A percentile compares a stretch with the other conserved stretches of the same genome.
Evolutionary conservation across 2,113 vertebrate species (phyloP).

Genomic region (Cottus gobio): DNA sequence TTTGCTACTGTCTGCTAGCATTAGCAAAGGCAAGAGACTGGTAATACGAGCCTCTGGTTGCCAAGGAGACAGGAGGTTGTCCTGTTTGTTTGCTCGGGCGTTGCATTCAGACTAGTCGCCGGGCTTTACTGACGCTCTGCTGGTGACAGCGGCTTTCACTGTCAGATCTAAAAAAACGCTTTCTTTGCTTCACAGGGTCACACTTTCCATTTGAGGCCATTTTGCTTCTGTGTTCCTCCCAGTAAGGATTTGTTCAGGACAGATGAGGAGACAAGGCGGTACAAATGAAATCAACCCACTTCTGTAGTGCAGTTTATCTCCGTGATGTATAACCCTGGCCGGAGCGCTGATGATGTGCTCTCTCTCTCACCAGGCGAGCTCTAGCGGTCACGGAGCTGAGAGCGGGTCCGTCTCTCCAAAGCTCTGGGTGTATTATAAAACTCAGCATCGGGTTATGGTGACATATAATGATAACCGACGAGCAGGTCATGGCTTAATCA

Average conservation of each 20-base stretch:
- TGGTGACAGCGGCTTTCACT: slow-evolving; percentile 52
- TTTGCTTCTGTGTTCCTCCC: slow-evolving; percentile 3
- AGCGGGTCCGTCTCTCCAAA: slow-evolving; percentile 25
- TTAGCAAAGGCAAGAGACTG: slow-evolving; percentile 54
- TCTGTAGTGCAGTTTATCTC: slow-evolving; percentile 45
- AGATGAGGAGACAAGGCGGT: slow-evolving; percentile 35
- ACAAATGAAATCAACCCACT: slow-evolving; percentile 40
- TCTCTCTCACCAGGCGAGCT: slow-evolving; percentile 12
- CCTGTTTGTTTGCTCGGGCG: slow-evolving; percentile 24
- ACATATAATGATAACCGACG: slow-evolving; percentile 34
- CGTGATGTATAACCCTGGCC: slow-evolving; percentile 27
- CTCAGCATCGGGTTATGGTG: slow-evolving; percentile 20
- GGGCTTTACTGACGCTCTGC: slow-evolving; percentile 33
- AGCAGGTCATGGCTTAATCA: slow-evolving; percentile 50
- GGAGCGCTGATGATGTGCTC: slow-evolving; percentile 42
- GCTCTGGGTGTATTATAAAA: slow-evolving; percentile 30
- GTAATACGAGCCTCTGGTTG: slow-evolving; percentile 35
- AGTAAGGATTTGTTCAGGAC: slow-evolving; percentile 18
- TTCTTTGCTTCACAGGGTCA: slow-evolving; percentile 60
- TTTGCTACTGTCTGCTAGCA: slow-evolving; percentile 58
- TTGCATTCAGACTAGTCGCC: slow-evolving; percentile 28
- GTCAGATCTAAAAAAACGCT: slow-evolving; percentile 36
- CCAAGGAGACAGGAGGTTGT: slow-evolving; percentile 44
- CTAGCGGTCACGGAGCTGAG: slow-evolving; percentile 27
- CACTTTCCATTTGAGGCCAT: slow-evolving; percentile 9